A percentile compares a stretch with the other conserved stretches of the same genome.
These are phyloP conservation scores for Tetramorium simillimum DNA, from an alignment of 1,140 invertebrate genomes.

Conservation along the genomic window DNA sequence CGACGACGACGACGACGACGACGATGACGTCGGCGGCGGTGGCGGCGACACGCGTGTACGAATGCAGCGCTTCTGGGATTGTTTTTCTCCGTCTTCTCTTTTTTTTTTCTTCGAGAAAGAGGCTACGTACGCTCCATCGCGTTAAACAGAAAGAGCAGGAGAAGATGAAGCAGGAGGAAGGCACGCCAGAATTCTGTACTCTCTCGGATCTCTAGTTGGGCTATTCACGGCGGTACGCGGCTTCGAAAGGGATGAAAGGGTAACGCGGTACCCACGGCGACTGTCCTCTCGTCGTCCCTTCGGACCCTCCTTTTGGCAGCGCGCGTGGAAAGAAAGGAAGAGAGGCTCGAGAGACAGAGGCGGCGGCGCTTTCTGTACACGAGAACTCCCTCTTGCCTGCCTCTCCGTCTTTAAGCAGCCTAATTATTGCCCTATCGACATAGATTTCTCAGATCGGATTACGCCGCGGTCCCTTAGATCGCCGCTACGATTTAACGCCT, in stretches of 20 bases:
- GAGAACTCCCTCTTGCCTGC: constrained; percentile 64
- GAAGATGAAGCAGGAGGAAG: background rate
- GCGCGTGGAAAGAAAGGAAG: constrained; percentile 66
- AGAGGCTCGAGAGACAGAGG: constrained; percentile 61
- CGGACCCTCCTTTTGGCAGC: constrained; percentile 50
- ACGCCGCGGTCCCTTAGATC: constrained; percentile 64
- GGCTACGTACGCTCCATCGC: constrained; percentile 42
- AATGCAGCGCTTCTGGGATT: constrained; percentile 33
- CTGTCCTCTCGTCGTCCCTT: constrained; percentile 57
- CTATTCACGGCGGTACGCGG: constrained; percentile 69
- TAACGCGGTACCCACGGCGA: constrained; percentile 66
- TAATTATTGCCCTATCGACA: constrained; percentile 83
- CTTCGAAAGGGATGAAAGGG: constrained; percentile 75
- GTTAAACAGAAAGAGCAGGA: constrained; percentile 29
- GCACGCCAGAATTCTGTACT: constrained; percentile 18
- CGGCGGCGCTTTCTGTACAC: constrained; percentile 66
- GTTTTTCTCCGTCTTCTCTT: constrained; percentile 47
- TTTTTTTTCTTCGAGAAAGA: constrained; percentile 8
- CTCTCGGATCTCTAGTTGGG: constrained; percentile 65
- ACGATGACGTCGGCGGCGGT: background rate
- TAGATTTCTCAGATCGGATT: constrained; percentile 80
- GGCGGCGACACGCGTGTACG: constrained; percentile 21
- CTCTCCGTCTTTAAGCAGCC: constrained; percentile 75
- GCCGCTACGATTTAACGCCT: constrained; percentile 7
- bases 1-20: background rate